phyloP scores from a whole-genome alignment of 1,140 invertebrate species.

The Phenacoccus solenopsis region DNA sequence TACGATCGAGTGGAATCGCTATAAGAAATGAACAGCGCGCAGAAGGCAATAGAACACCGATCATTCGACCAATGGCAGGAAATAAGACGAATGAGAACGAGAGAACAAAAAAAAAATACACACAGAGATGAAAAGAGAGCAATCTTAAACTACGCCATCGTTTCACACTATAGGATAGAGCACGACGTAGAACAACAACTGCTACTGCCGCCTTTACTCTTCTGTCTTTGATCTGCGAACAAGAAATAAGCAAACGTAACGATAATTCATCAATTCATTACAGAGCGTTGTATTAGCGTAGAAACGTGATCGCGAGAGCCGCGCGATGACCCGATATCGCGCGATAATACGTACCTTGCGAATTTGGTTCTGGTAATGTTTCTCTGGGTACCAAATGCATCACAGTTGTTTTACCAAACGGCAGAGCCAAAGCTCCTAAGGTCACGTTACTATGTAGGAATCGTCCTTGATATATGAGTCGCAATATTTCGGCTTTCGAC shows the following conservation, averaged over 20 bases:
- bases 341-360: slow-evolving; percentile 68
- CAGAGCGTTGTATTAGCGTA: no score
- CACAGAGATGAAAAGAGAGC: not conserved
- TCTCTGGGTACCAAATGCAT: slow-evolving; percentile 99
- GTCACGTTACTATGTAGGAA: slow-evolving; percentile 99
- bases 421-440: slow-evolving; percentile 87
- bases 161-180: slow-evolving; percentile 66
- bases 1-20: slow-evolving; percentile 14
- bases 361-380: slow-evolving; percentile 97
- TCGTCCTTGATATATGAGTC: slow-evolving; percentile 97
- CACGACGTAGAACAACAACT: slow-evolving; percentile 84
- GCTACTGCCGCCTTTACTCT: slow-evolving; percentile 83
- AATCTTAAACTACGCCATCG: not conserved
- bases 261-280: no score
- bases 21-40: not conserved
- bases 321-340: not conserved
- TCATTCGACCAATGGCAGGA: not conserved
- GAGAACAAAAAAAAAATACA: not conserved
- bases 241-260: slow-evolving; percentile 27
- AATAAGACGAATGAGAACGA: not conserved
- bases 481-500: slow-evolving; percentile 89
- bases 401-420: slow-evolving; percentile 92
- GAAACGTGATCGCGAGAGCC: not conserved
- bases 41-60: no score
- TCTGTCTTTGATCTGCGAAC: slow-evolving; percentile 80